A percentile compares a stretch with the other conserved stretches of the same genome.
Evolutionary conservation across 2,113 vertebrate genomes (phyloP).

Genomic region (Columba livia): DNA sequence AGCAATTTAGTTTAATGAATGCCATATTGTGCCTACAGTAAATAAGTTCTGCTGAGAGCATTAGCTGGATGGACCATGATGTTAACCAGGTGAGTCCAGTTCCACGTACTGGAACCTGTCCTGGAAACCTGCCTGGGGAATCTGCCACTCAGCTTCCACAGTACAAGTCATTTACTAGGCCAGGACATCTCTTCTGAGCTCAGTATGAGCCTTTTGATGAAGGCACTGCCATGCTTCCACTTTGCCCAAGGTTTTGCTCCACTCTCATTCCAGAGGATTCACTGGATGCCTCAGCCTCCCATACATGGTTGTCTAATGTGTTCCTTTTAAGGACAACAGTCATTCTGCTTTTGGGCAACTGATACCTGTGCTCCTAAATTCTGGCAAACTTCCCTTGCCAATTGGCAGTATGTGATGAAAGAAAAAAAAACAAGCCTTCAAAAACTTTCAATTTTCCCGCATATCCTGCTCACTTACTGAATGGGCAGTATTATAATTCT

Average conservation of each 20-base stretch:
- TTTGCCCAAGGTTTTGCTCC: neutral
- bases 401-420: neutral
- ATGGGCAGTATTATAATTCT: neutral
- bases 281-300: neutral
- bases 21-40: neutral
- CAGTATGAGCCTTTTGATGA: neutral
- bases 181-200: neutral
- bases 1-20: neutral
- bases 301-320: neutral
- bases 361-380: neutral
- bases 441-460: neutral
- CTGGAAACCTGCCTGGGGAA: neutral
- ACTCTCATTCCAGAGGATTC: neutral
- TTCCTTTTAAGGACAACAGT: neutral
- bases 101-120: neutral
- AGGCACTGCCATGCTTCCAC: neutral
- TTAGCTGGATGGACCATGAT: neutral
- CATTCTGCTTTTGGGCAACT: neutral
- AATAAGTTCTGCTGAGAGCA: neutral
- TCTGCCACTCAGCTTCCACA: neutral
- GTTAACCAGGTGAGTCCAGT: neutral
- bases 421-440: neutral
- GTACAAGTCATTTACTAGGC: neutral
- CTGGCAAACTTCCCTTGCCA: neutral
- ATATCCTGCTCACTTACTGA: neutral